These are phyloP conservation scores for Stichodactyla helianthus DNA, from an alignment of 64 coral and sea anemone genomes.

Conservation along the genomic window DNA sequence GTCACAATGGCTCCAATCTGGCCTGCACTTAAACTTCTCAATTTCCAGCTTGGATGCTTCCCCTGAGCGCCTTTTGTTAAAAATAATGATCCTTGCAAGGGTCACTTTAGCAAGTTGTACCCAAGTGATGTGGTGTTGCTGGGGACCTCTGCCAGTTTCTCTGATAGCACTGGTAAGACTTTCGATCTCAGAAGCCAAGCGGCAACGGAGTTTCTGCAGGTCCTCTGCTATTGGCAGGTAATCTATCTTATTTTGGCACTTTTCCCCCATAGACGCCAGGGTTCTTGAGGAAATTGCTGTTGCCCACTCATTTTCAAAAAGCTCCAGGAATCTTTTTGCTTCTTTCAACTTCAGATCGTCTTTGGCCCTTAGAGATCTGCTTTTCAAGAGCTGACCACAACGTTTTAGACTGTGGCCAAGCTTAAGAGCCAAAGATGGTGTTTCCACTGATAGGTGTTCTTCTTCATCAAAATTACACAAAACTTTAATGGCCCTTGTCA, in stretches of 20 bases:
- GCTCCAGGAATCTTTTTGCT: constrained; percentile 21
- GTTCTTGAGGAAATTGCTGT: constrained; percentile 17
- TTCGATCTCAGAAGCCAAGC: too few relatives aligned
- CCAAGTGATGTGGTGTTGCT: background rate
- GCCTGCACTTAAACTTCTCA: background rate
- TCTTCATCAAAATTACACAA: background rate
- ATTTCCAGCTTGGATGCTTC: constrained; percentile 27
- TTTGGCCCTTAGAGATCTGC: background rate
- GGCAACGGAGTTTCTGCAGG: too few relatives aligned
- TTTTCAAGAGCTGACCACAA: constrained; percentile 6
- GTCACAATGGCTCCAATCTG: constrained; percentile 2
- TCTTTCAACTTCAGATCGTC: background rate
- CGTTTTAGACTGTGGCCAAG: constrained; percentile 30
- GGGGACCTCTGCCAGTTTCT: too few relatives aligned
- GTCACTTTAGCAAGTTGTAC: constrained; percentile 20
- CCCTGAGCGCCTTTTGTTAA: constrained; percentile 41
- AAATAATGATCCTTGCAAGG: constrained; percentile 28
- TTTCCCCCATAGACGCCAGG: constrained; percentile 25
- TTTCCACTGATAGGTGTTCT: background rate
- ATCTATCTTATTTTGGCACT: constrained; percentile 1
- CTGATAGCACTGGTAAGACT: too few relatives aligned
- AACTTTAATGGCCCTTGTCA: constrained; percentile 23
- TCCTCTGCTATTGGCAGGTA: too few relatives aligned
- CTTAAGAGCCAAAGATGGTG: constrained; percentile 17
- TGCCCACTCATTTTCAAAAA: constrained; percentile 34